Evolutionary conservation across 2,888 invertebrate species (phyloP), one percentile per base, ranked within the genome.

Genomic region (Rhopalosiphum nymphaeae): DNA sequence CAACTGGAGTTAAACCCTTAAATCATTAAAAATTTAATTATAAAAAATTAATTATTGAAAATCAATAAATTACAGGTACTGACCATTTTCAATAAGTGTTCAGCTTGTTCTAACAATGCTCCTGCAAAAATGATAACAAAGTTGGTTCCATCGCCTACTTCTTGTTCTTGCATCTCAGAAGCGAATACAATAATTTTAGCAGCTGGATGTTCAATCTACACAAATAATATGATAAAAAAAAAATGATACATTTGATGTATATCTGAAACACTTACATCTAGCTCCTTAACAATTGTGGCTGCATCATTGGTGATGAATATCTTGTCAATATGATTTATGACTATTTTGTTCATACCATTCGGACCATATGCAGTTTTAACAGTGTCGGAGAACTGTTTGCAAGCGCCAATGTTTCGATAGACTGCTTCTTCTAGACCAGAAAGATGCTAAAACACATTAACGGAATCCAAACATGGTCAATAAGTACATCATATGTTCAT

Each of bases 321-420:
- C 96, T 99, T 99, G 95, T 99, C 99, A 95, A 99, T 97, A 96
- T 99, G 99, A 96, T 99, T 99, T 94, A 99, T 99, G 46, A 99
- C 98, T 98, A 99, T 99, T 97, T 99, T 99, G 96, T 99, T 99
- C 98, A 98, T 98, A 95, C 99, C 99, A 96, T 99, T 99, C 21
- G 99, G 99, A 0, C 99, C 99, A 96, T 99, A 99, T 2, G 99
- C 98, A 46, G 99, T 98, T 95, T 98, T 97, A 49, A 99, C 98
- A 95, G 99, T 99, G 95, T 98, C 98, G 3, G 99, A 97, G 95
- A 99, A 98, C 96, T 99, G 98, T 96, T 98, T 98, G 96, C 99
- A 99, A 44, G 99, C 99, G 95, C 97, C 97, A 95, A 99, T 99
- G 96, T 99, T 99, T 94, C 99, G 97, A 95, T 97, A 98, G 0